Base-by-base conservation (phyloP, 2,797 vertebrate species). In the Catostomus latipinnis region DNA sequence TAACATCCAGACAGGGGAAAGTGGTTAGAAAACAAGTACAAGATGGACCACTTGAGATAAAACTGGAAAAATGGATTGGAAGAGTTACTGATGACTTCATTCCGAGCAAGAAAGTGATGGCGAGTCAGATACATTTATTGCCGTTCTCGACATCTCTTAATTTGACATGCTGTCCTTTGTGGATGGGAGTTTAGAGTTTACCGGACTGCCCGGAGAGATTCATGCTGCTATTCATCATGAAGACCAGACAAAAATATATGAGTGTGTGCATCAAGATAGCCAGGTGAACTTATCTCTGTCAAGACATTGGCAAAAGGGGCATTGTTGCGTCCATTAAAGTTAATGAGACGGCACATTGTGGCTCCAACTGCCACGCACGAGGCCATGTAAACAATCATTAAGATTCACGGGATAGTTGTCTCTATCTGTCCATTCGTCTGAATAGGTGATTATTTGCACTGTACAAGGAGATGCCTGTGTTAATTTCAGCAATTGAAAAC, bases 161-260 rank as follows among this genome's bases (percentile, higher is more conserved):
- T 81, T 83, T 83, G 65, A 78, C 78, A 83, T 81, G 69, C 74
- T 81, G 74, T 81, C 78, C 69, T 83, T 70, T 80, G 73, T 77
- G 73, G 61, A 67, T 46, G 63, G 62, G 74, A 68, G 69, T 80
- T 80, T 69, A 68, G 82, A 58, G 72, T 83, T 83, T 81, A 76
- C 82, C 3, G 49, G 58, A 49, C 78, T 72, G 74, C 57, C 78
- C 78, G 70, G 49, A 11, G n/a, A 70, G 78, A 83, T 83, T 83
- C 78, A 83, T 81, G 70, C 61, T 0, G 16, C 74, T 45, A 81
- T 83, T 81, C 75, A 81, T 81, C 78, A 76, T 50, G 52, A 58
- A 67, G 53, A 57, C 49, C 56, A 71, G 50, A 9, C 43, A 75
- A 49, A 81, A 81, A 66, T 53, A 34, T 34, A 74, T 73, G 63